A percentile compares a stretch with the other conserved stretches of the same genome.
phyloP scores from a whole-genome alignment of 2,888 invertebrate species.

The Serripes groenlandicus region DNA sequence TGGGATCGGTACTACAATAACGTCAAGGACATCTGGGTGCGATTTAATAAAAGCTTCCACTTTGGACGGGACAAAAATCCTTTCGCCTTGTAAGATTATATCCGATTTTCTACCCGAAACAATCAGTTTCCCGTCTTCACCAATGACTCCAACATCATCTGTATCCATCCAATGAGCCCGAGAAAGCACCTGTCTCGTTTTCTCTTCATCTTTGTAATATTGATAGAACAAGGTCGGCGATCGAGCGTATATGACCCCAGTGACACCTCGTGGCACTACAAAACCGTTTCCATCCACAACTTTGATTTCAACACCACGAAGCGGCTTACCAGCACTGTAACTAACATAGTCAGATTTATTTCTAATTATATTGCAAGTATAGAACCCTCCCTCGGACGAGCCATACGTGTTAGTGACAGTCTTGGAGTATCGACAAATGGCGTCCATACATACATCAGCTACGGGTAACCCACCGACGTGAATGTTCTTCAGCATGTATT shows the following conservation, averaged over 20 bases:
- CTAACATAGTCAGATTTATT: slow-evolving; percentile 6
- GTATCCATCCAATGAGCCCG: slow-evolving; percentile 45
- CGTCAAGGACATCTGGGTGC: slow-evolving; percentile 48
- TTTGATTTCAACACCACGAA: slow-evolving; percentile 43
- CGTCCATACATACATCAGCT: slow-evolving; percentile 34
- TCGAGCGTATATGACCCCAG: slow-evolving; percentile 34
- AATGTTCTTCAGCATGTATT: slow-evolving; percentile 37
- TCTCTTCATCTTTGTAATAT: slow-evolving; percentile 26
- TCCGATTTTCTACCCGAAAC: slow-evolving; percentile 30
- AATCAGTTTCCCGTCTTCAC: slow-evolving; percentile 21
- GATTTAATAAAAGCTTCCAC: slow-evolving; percentile 42
- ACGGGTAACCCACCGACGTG: slow-evolving; percentile 38
- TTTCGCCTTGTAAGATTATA: slow-evolving; percentile 30
- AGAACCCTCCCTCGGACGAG: slow-evolving; percentile 34
- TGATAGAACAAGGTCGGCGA: slow-evolving; percentile 30
- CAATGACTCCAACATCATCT: slow-evolving; percentile 45
- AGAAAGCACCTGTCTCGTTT: slow-evolving; percentile 30
- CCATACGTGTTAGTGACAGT: slow-evolving; percentile 37
- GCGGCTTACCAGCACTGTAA: slow-evolving; percentile 32
- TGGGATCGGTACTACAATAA: slow-evolving; percentile 42
- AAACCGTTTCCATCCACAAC: slow-evolving; percentile 27
- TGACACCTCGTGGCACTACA: slow-evolving; percentile 31
- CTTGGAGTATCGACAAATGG: slow-evolving; percentile 26
- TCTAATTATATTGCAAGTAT: slow-evolving; percentile 4
- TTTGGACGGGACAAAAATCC: slow-evolving; percentile 6